Conservation (phyloP, 2,797 vertebrate species). For the Borostomias antarcticus region DNA sequence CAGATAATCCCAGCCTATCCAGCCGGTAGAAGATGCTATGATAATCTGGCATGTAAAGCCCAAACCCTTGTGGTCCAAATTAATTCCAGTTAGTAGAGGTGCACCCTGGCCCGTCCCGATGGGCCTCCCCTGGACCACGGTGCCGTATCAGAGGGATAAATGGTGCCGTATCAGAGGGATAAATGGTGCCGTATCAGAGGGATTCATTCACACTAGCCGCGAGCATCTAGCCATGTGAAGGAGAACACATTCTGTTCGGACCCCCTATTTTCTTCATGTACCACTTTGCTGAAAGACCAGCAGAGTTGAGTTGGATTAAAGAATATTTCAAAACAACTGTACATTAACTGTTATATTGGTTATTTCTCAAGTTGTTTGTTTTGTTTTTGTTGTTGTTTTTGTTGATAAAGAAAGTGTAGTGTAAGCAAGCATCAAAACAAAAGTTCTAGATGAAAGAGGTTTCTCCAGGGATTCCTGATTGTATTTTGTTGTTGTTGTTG, state of each 20-base stretch:
- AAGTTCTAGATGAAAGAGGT: not conserved
- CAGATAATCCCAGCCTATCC: conserved; percentile 32
- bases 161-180: not conserved
- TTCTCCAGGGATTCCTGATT: not conserved
- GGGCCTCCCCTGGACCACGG: not conserved
- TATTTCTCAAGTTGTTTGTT: conserved; percentile 34
- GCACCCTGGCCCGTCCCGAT: not conserved
- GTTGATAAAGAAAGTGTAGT: conserved; percentile 18
- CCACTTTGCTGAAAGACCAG: conserved; percentile 33
- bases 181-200: too few relatives aligned
- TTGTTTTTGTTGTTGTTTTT: conserved; percentile 1
- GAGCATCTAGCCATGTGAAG: not conserved
- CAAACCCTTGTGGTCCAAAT: not conserved
- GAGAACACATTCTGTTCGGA: conserved; percentile 17
- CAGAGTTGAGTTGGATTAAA: conserved; percentile 47
- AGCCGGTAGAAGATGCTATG: conserved; percentile 31
- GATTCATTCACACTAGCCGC: too few relatives aligned
- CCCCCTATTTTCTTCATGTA: conserved; percentile 35
- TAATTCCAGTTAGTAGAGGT: not conserved
- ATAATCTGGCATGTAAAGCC: not conserved
- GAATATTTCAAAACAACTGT: conserved; percentile 43
- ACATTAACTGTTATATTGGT: conserved; percentile 60
- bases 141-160: not conserved
- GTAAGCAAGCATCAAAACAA: not conserved
- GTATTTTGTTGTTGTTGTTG: conserved; percentile 12